Conservation (phyloP, 2,888 invertebrate genomes). For the Catocala nupta region DNA sequence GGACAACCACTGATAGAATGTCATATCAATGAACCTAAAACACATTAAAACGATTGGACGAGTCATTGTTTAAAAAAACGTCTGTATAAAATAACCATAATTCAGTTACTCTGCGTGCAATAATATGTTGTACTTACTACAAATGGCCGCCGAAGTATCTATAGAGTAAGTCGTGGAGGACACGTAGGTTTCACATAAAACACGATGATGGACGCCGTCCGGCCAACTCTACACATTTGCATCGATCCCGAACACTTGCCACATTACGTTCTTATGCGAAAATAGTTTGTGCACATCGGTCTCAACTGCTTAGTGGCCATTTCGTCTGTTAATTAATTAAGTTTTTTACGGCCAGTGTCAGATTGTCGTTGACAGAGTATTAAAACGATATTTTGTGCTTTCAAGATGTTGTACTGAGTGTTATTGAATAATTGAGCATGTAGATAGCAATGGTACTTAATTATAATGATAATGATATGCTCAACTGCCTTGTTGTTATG, state of each 20-base stretch:
- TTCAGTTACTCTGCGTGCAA: background rate
- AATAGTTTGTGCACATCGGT: constrained; percentile 14
- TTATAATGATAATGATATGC: no score
- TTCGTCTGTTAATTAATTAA: constrained; percentile 3
- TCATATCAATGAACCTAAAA: background rate
- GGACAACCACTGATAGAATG: background rate
- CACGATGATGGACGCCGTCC: constrained; percentile 50
- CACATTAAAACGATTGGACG: background rate
- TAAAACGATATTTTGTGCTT: background rate
- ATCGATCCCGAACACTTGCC: constrained; percentile 24
- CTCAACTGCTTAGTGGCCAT: background rate
- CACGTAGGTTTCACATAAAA: constrained; percentile 46
- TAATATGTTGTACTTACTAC: background rate
- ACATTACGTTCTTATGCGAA: constrained; percentile 10
- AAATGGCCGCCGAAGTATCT: background rate
- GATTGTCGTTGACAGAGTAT: background rate
- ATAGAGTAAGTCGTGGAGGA: background rate
- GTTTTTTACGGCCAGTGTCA: constrained; percentile 9
- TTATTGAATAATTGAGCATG: background rate
- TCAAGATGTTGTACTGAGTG: background rate
- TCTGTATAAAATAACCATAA: background rate
- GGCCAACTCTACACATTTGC: constrained; percentile 41
- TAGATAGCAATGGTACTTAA: no score
- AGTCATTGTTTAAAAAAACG: background rate
- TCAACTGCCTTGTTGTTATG: no score